Evolutionary conservation across 2,113 vertebrate species (phyloP), one percentile per base, ranked within the genome.

Genomic region (Gopherus flavomarginatus): DNA sequence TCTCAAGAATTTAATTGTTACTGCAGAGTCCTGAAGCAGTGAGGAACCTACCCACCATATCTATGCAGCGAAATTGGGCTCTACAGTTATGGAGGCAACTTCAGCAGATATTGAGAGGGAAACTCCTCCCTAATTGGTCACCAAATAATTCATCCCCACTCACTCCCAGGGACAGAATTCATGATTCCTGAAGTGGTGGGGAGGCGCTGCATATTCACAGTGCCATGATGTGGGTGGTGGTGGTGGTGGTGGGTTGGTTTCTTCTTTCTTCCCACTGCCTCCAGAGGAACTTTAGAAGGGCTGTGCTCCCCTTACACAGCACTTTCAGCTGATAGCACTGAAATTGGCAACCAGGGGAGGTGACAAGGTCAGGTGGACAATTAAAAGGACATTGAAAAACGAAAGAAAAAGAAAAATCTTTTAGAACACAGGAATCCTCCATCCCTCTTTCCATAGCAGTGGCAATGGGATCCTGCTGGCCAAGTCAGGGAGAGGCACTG

Each of bases 181-280:
- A 65, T 65, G 31, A 35, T 16, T 35, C 31, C 59, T 65, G 59
- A 31, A 65, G 59, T 65, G 59, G 11, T 65, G 31, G 10, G 2
- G 2, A 50, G 8, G 35, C 49, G 53, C 81, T n/a, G 50, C 24
- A 0, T 47, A 47, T 4, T 8, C 5, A 9, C 6, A 3, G 4
- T 0, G 0, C 31, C 2, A 6, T 2, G 62, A 88, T 3, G 9
- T 31, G 21, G 12, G 16, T 2, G 8, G 1, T 75, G 8, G 1
- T 80, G 8, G 1, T 80, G 35, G 6, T 5, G 8, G n/a, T 85
- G 29, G 35, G 79, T 57, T 90, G 80, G 50, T 80, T 65, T 44
- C 56, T 6, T 57, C 83, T 59, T 52, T 65, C 26, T 2, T 49
- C 89, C 81, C 69, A 1, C 21, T 57, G 80, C 44, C 26, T 77